Conservation (phyloP, 2,888 invertebrate genomes). For the Lutraria lutraria region DNA sequence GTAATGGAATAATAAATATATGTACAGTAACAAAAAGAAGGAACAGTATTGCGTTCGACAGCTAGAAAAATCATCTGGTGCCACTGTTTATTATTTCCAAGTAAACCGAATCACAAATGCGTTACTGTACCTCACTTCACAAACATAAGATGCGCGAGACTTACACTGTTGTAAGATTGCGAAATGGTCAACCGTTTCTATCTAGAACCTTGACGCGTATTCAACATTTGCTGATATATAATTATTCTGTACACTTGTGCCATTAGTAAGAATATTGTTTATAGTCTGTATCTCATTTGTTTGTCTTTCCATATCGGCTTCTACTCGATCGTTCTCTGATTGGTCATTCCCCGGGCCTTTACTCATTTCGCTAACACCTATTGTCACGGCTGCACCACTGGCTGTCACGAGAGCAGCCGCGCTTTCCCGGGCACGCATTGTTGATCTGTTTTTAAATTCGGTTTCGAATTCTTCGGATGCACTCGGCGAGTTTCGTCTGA, state of each 20-base stretch:
- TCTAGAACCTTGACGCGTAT: conserved; percentile 11
- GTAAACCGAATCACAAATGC: no score
- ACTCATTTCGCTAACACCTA: neutral
- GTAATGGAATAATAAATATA: no score
- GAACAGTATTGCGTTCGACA: no score
- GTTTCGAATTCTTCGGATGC: conserved; percentile 56
- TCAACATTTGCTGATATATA: neutral
- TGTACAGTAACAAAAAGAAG: no score
- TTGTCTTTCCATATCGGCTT: neutral
- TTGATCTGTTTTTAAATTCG: conserved; percentile 53
- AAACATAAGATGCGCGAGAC: no score
- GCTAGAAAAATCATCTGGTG: no score
- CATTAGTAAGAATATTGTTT: neutral
- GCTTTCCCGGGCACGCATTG: conserved; percentile 30
- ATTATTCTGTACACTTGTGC: neutral
- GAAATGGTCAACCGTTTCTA: neutral
- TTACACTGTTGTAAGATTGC: no score
- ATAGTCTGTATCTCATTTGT: neutral
- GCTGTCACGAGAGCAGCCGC: conserved; percentile 11
- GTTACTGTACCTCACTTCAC: no score
- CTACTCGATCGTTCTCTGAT: neutral
- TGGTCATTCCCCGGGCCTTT: neutral
- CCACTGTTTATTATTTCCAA: no score
- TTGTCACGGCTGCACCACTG: neutral
- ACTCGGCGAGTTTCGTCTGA: conserved; percentile 45